phyloP scores from a whole-genome alignment of 1,140 invertebrate species.

The Philaenus spumarius region DNA sequence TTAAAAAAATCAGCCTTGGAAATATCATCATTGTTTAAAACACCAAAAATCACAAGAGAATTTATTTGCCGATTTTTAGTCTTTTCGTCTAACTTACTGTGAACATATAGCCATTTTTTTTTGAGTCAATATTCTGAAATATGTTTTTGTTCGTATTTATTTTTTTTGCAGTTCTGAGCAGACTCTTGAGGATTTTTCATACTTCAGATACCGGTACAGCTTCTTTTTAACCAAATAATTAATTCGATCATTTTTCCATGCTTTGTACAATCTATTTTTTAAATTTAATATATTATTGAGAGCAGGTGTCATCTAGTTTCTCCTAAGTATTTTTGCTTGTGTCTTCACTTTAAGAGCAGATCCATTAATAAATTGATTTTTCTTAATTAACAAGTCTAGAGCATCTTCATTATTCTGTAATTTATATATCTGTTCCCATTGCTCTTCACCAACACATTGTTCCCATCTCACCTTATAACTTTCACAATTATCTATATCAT shows the following conservation, averaged over 20 bases:
- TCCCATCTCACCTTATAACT: conserved; percentile 4
- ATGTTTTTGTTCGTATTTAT: neutral
- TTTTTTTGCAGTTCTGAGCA: neutral
- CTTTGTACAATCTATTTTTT: neutral
- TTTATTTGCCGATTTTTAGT: neutral
- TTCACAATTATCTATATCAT: conserved; percentile 14
- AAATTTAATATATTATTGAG: neutral
- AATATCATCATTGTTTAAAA: neutral
- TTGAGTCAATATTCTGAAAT: too few relatives aligned
- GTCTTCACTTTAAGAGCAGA: neutral
- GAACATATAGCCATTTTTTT: neutral
- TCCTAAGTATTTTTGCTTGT: neutral
- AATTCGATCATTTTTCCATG: neutral
- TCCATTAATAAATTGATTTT: neutral
- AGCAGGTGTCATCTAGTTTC: neutral
- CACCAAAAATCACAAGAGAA: neutral
- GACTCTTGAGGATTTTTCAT: neutral
- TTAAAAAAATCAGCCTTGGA: neutral
- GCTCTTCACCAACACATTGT: neutral
- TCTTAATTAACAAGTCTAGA: neutral
- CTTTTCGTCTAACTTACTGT: neutral
- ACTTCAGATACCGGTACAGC: neutral
- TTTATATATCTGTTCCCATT: neutral
- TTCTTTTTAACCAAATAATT: neutral
- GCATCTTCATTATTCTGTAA: neutral